Percentiles rank a stretch among this genome's conserved stretches.
Conservation (phyloP, 1,140 invertebrate genomes). For the Megalopta genalis region DNA sequence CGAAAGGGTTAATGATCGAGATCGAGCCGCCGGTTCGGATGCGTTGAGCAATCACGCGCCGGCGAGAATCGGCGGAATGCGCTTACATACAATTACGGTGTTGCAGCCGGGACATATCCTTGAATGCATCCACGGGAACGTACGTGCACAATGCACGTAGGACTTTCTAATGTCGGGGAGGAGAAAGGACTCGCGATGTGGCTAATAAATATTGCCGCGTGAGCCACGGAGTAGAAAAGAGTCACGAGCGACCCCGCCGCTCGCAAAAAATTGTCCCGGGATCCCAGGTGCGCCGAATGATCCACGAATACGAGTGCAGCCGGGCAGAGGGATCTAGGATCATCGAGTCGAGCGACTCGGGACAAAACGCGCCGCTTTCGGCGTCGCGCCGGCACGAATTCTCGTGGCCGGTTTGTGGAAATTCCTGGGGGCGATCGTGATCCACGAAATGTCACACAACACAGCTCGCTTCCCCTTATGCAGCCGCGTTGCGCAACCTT, state of each 20-base stretch:
- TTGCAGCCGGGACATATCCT: constrained; percentile 15
- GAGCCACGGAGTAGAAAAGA: constrained; percentile 12
- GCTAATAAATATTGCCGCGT: constrained; percentile 35
- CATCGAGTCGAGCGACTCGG: no score
- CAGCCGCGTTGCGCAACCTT: not conserved
- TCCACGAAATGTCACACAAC: constrained; percentile 29
- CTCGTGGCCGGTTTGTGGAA: not conserved
- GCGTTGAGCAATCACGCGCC: constrained; percentile 5
- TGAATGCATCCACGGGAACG: constrained; percentile 10
- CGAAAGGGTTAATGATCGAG: not conserved
- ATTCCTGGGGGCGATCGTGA: constrained; percentile 12
- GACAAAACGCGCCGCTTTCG: no score
- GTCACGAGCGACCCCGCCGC: constrained; percentile 25
- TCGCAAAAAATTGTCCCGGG: not conserved
- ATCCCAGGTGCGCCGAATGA: not conserved
- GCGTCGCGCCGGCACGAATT: constrained; percentile 5
- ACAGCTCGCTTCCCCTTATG: not conserved
- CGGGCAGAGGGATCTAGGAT: constrained; percentile 14
- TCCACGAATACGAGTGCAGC: not conserved
- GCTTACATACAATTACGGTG: constrained; percentile 6
- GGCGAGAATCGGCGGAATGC: not conserved
- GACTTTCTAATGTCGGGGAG: constrained; percentile 31
- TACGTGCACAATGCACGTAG: not conserved
- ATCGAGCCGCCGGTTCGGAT: constrained; percentile 1
- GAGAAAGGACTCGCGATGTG: constrained; percentile 8